phyloP scores from a whole-genome alignment of 2,888 invertebrate species.

The Eledona agricola region DNA sequence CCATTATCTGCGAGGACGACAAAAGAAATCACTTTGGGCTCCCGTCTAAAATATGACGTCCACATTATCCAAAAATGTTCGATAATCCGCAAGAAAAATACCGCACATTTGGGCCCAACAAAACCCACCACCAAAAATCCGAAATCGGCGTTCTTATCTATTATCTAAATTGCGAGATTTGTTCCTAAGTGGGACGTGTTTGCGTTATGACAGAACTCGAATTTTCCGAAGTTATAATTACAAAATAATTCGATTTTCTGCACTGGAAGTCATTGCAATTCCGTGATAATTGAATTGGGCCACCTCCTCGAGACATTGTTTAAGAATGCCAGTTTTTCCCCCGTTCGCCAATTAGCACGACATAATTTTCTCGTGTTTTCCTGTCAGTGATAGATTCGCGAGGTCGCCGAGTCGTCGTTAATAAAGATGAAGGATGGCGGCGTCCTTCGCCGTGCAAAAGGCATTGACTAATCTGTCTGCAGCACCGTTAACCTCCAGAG shows the following conservation, averaged over 20 bases:
- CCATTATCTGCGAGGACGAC: conserved; percentile 44
- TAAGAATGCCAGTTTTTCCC: conserved; percentile 16
- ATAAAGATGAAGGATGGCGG: conserved; percentile 36
- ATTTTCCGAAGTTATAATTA: conserved; percentile 59
- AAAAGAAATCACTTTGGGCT: conserved; percentile 48
- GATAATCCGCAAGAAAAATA: conserved; percentile 37
- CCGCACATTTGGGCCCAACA: conserved; percentile 30
- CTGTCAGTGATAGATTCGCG: conserved; percentile 34
- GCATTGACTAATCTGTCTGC: conserved; percentile 48
- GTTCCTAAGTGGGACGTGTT: conserved; percentile 30
- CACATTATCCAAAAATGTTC: conserved; percentile 40
- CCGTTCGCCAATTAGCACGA: conserved; percentile 23
- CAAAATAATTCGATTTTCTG: conserved; percentile 59
- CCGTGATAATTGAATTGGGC: conserved; percentile 46
- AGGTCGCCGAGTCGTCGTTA: conserved; percentile 30
- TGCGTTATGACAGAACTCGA: no score
- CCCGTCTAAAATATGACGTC: conserved; percentile 43
- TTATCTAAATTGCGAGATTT: conserved; percentile 33
- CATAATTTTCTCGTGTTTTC: conserved; percentile 30
- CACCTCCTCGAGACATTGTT: conserved; percentile 34
- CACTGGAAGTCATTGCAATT: conserved; percentile 54
- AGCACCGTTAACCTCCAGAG: conserved; percentile 34
- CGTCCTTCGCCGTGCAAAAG: conserved; percentile 42
- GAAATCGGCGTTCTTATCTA: conserved; percentile 31
- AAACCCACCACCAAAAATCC: conserved; percentile 32